Percentiles rank a stretch among this genome's conserved stretches.
Conservation (phyloP, 2,888 invertebrate species). For the Lochmaea crataegi region DNA sequence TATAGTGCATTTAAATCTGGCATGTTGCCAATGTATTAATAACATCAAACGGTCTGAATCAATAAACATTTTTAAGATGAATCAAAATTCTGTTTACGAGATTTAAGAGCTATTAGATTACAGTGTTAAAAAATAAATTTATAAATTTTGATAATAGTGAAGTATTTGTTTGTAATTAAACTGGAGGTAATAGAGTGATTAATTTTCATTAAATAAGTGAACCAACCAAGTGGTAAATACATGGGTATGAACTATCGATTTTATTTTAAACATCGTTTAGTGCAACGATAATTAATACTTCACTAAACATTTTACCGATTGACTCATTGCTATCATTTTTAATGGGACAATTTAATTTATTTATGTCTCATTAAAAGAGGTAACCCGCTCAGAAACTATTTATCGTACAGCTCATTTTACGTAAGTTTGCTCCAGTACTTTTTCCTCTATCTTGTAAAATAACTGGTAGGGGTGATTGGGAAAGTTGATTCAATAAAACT, state of each 20-base stretch:
- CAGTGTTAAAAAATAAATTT: slow-evolving; percentile 1
- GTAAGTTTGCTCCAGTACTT: too few species aligned
- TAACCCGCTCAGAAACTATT: too few species aligned
- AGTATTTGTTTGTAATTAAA: neutral
- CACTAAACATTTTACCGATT: neutral
- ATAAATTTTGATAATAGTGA: neutral
- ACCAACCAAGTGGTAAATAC: neutral
- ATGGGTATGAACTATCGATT: neutral
- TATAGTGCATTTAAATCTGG: slow-evolving; percentile 21
- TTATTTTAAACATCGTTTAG: neutral
- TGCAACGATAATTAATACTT: neutral
- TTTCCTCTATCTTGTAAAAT: too few species aligned
- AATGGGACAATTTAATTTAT: neutral
- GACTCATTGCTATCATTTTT: neutral
- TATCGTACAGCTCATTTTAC: too few species aligned
- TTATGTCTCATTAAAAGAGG: too few species aligned
- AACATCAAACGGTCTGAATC: slow-evolving; percentile 22
- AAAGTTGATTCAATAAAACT: too few species aligned
- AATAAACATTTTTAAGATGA: slow-evolving; percentile 12
- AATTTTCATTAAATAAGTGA: neutral
- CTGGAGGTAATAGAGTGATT: neutral
- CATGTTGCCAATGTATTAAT: slow-evolving; percentile 28
- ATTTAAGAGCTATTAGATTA: neutral
- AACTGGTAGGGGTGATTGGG: too few species aligned
- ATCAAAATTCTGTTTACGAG: slow-evolving; percentile 11